Percentiles rank a stretch among this genome's conserved stretches.
Conservation (phyloP, 2,113 vertebrate species). For the Ranitomeya imitator region DNA sequence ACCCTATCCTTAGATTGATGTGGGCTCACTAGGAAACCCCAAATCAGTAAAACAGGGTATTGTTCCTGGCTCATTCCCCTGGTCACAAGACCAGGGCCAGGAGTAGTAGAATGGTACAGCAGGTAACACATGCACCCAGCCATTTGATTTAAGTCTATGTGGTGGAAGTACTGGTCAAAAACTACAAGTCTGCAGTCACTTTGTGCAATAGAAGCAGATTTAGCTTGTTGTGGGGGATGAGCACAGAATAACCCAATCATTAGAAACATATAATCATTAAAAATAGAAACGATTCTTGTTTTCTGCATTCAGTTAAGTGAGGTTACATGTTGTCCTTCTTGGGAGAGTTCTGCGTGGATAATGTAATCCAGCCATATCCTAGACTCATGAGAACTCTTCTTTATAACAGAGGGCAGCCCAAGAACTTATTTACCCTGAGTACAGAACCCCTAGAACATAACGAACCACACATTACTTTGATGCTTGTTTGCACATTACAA, state of each 20-base stretch:
- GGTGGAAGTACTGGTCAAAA: too few relatives aligned
- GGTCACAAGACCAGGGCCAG: too few relatives aligned
- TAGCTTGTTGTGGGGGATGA: too few relatives aligned
- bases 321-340: conserved; percentile 11
- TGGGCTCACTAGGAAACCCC: too few relatives aligned
- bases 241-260: not conserved
- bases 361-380: conserved; percentile 2
- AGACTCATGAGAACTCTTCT: not conserved
- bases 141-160: too few relatives aligned
- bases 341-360: conserved; percentile 2
- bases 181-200: too few relatives aligned
- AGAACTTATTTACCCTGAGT: not conserved
- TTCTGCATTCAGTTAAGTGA: not conserved
- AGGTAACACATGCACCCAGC: too few relatives aligned
- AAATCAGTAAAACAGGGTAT: too few relatives aligned
- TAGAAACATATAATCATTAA: not conserved
- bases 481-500: not conserved
- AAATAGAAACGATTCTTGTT: not conserved
- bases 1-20: too few relatives aligned
- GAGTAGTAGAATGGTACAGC: too few relatives aligned
- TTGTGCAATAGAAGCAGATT: too few relatives aligned
- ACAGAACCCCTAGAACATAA: not conserved
- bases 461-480: not conserved
- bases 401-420: not conserved
- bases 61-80: too few relatives aligned